Percentiles rank a stretch among this genome's conserved stretches.
Conservation (phyloP, 2,797 vertebrate genomes). For the Fratercula arctica region DNA sequence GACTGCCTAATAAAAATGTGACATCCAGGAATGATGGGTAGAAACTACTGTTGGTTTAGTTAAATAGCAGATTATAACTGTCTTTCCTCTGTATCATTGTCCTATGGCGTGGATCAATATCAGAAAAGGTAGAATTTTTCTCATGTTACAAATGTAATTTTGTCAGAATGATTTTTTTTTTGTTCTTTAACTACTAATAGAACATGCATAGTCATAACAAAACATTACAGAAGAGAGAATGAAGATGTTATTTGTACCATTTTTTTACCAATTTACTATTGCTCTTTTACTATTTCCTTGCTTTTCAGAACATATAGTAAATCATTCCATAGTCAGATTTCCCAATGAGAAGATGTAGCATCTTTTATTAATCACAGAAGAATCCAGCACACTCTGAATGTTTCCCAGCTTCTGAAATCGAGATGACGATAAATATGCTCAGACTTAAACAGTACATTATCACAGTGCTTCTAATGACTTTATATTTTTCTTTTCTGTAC, state of each 20-base stretch:
- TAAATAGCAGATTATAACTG: not conserved
- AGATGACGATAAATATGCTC: not conserved
- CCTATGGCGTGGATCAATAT: not conserved
- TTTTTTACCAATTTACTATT: not conserved
- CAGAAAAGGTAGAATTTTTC: not conserved
- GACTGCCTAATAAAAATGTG: not conserved
- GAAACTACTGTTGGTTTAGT: not conserved
- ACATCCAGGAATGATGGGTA: not conserved
- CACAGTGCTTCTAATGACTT: not conserved
- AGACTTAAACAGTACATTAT: not conserved
- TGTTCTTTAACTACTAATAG: not conserved
- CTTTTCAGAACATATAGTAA: not conserved
- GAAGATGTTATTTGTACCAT: not conserved
- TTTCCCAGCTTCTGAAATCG: not conserved
- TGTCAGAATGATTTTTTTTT: not conserved
- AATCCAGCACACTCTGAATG: not conserved
- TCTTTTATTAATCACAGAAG: not conserved
- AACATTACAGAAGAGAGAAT: not conserved
- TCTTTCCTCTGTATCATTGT: not conserved
- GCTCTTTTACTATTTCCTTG: not conserved
- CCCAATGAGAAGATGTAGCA: not conserved
- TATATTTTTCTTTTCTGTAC: not conserved
- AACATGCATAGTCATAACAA: not conserved
- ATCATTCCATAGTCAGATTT: not conserved
- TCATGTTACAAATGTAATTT: not conserved